These are phyloP conservation scores for Pristionchus japonicus DNA, from an alignment of 2,888 invertebrate species.

Conservation along the genomic window DNA sequence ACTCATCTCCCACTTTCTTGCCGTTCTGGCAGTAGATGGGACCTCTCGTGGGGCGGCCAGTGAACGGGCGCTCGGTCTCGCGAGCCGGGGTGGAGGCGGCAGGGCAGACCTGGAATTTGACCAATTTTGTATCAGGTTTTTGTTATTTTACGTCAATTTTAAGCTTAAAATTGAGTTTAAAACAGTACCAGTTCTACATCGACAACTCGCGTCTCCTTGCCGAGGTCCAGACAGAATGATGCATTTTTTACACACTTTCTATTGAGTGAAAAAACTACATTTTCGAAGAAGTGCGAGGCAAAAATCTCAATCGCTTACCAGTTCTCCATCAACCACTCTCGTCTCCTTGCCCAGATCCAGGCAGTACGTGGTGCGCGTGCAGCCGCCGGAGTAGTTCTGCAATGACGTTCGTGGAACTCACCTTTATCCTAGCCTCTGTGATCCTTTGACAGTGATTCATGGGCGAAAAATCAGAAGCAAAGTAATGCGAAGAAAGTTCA, in stretches of 20 bases:
- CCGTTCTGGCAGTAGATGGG: neutral
- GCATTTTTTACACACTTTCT: neutral
- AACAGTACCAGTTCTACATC: too few relatives aligned
- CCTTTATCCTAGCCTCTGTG: too few relatives aligned
- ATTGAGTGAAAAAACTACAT: neutral
- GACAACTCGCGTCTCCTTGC: too few relatives aligned
- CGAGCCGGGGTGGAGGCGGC: neutral
- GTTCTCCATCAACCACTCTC: neutral
- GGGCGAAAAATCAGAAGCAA: too few relatives aligned
- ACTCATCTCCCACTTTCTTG: neutral
- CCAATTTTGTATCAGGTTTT: neutral
- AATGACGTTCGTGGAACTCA: too few relatives aligned
- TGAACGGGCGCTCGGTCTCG: neutral
- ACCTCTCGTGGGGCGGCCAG: neutral
- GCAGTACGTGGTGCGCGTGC: neutral
- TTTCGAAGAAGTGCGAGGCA: neutral
- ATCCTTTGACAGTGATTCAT: too few relatives aligned
- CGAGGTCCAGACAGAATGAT: too few relatives aligned
- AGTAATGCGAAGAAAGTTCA: too few relatives aligned
- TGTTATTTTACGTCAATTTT: neutral
- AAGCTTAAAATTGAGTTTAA: neutral
- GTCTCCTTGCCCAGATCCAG: neutral
- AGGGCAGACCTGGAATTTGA: neutral
- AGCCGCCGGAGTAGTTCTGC: neutral
- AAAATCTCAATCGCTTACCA: neutral